phyloP scores from a whole-genome alignment of 2,113 vertebrate species.

The Bujurquina vittata region DNA sequence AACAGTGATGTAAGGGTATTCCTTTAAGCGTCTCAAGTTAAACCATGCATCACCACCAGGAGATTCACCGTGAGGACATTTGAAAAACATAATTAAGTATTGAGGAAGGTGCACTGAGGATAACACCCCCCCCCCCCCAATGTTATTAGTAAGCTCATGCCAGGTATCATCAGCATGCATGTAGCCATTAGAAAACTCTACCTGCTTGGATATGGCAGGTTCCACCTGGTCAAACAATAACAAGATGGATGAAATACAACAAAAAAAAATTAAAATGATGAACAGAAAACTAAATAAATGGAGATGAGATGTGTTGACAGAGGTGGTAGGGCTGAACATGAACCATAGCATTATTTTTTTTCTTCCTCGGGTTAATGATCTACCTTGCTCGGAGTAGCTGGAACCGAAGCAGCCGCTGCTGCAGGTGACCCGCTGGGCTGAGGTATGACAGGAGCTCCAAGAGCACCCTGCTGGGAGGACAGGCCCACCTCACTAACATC shows the following conservation, averaged over 20 bases:
- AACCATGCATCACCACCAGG: constrained; percentile 33
- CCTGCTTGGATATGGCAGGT: constrained; percentile 70
- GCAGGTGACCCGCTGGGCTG: constrained; percentile 79
- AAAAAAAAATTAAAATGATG: not conserved
- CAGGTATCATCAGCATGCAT: constrained; percentile 53
- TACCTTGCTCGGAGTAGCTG: constrained; percentile 89
- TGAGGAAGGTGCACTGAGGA: not conserved
- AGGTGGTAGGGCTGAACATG: not conserved
- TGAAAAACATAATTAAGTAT: not conserved
- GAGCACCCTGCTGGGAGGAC: constrained; percentile 86
- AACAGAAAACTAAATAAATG: not conserved
- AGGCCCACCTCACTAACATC: constrained; percentile 89
- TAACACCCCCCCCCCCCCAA: too few relatives aligned
- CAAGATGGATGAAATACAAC: constrained; percentile 45
- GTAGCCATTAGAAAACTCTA: constrained; percentile 55
- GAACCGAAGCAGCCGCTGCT: constrained; percentile 68
- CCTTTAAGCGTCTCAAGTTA: not conserved
- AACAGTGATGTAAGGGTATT: not conserved
- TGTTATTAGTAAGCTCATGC: constrained; percentile 58
- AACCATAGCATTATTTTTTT: not conserved
- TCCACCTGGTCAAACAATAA: constrained; percentile 63
- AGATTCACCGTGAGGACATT: not conserved
- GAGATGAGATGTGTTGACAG: not conserved
- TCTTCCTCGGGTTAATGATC: not conserved
- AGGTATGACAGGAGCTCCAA: constrained; percentile 87